Base-by-base conservation (phyloP, 30 jellyfish, hydroid and myxozoan species). In the Haliclystus octoradiatus region DNA sequence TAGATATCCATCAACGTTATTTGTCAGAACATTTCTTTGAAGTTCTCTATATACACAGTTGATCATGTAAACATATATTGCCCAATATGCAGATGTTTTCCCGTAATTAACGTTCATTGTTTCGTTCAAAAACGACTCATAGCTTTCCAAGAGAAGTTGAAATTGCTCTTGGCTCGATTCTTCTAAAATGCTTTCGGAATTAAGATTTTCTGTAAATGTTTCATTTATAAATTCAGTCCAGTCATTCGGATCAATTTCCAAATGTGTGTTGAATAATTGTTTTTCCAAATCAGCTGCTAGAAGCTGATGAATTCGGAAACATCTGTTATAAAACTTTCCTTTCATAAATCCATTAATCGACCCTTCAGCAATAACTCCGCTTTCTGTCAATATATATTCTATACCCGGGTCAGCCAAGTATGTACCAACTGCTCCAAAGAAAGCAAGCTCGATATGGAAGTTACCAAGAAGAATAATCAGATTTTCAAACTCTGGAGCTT, bases 401-500 rank as follows among this genome's bases (percentile, higher is more conserved):
- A 62, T 77, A 26, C 78, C 65, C 19, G 67, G n/a, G 57, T 71
- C 84, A 40, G 52, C 79, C 23, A 60, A 31, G 35, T 53, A 40
- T 24, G 24, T 23, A 23, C 75, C 68, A 53, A 72, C 26, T 31
- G 84, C 31, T 23, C 62, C 28, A 46, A 72, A 72, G 7, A 72
- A 31, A 33, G 78, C n/a, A 66, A 72, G 63, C 35, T 64, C 80
- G 31, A 50, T 46, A 33, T 74, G 77, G 70, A 62, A 74, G 35
- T 71, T 30, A 14, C 78, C 84, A 40, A 74, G 62, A 76, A 74
- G 34, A 35, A 74, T 74, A 66, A 74, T 50, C 84, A 74, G 30
- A 62, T 62, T 40, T 29, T 74, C 84, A 33, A 74, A 74, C 14
- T 49, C 22, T 3, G 84, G 84, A 2, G 77, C 25, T 13, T 63